These are phyloP conservation scores for Nephrocerus scutellatus DNA, from an alignment of 2,888 invertebrate species.

Conservation along the genomic window DNA sequence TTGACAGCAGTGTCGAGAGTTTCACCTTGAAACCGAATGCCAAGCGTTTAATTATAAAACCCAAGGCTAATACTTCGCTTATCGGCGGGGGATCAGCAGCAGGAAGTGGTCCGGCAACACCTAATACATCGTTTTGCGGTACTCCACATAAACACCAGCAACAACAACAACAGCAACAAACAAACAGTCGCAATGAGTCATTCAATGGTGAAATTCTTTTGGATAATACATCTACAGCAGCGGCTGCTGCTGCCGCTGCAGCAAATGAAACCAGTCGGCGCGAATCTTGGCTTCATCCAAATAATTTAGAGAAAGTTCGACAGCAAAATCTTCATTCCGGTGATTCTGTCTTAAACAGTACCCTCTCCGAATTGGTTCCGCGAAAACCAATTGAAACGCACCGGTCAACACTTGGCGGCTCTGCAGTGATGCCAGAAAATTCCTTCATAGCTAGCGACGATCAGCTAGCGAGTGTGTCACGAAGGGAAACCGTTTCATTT, in stretches of 20 bases:
- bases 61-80: conserved; percentile 39
- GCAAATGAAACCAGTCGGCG: conserved; percentile 33
- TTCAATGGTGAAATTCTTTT: conserved; percentile 26
- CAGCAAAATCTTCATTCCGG: conserved; percentile 34
- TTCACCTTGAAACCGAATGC: conserved; percentile 57
- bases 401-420: conserved; percentile 14
- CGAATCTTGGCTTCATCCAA: conserved; percentile 46
- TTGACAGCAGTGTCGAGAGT: conserved; percentile 59
- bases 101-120: conserved; percentile 9
- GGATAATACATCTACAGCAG: conserved; percentile 20
- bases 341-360: conserved; percentile 32
- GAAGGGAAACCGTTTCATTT: conserved; percentile 23
- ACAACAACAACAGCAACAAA: conserved; percentile 7
- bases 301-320: conserved; percentile 39
- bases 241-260: conserved; percentile 3
- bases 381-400: conserved; percentile 39
- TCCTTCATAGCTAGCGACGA: conserved; percentile 33
- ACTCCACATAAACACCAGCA: neutral
- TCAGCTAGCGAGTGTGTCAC: conserved; percentile 18
- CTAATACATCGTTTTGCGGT: neutral
- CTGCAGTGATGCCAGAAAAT: conserved; percentile 30
- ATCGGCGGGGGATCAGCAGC: conserved; percentile 5
- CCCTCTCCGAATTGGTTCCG: conserved; percentile 40
- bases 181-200: conserved; percentile 25
- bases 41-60: conserved; percentile 67